A percentile compares a stretch with the other conserved stretches of the same genome.
Conservation (phyloP, 2,888 invertebrate genomes). For the Erebia ligea region DNA sequence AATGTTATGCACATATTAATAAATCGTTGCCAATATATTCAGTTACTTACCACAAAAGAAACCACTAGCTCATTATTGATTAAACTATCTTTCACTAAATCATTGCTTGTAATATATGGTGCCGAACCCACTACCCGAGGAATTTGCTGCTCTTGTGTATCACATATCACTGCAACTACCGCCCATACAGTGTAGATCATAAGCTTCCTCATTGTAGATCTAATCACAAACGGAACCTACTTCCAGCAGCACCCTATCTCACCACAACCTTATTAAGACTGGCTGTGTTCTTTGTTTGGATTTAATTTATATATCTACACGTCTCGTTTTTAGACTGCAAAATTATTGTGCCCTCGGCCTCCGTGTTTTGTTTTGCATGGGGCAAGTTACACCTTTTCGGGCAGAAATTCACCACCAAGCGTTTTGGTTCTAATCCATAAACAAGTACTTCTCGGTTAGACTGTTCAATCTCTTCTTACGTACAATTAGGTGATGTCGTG, state of each 20-base stretch:
- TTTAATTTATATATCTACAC: slow-evolving; percentile 14
- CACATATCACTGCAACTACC: slow-evolving; percentile 12
- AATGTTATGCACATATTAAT: too few species aligned
- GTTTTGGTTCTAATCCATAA: neutral
- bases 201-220: slow-evolving; percentile 5
- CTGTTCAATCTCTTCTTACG: too few species aligned
- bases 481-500: too few species aligned
- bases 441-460: neutral
- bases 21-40: neutral
- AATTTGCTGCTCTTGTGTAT: neutral
- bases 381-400: neutral
- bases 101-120: neutral
- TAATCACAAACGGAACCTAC: neutral
- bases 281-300: neutral
- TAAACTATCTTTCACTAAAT: neutral
- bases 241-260: neutral
- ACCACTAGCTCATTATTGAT: slow-evolving; percentile 31
- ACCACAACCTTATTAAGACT: slow-evolving; percentile 11
- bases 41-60: slow-evolving; percentile 41
- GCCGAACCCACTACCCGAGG: slow-evolving; percentile 1
- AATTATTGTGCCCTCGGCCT: neutral
- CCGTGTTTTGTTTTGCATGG: neutral
- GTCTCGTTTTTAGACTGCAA: slow-evolving; percentile 2
- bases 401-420: neutral
- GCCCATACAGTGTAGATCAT: neutral